Conservation (phyloP, 2,888 invertebrate genomes). For the Deroplatys truncata region DNA sequence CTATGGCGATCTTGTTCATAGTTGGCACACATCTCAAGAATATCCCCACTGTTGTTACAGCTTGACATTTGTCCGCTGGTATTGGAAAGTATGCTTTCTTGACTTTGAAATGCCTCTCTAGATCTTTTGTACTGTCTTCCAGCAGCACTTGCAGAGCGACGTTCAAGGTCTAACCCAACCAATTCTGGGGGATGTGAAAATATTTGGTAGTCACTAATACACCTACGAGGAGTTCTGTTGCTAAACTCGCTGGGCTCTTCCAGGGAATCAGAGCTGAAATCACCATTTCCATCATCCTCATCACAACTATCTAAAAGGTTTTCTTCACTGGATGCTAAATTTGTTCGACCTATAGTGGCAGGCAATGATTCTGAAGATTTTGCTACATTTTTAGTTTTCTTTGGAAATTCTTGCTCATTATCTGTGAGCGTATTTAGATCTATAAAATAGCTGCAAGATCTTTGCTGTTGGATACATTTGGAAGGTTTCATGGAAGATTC, state of each 20-base stretch:
- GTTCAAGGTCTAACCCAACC: slow-evolving; percentile 39
- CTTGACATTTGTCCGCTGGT: slow-evolving; percentile 28
- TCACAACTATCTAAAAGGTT: slow-evolving; percentile 36
- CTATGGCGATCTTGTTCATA: slow-evolving; percentile 48
- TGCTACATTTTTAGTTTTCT: slow-evolving; percentile 34
- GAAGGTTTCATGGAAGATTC: slow-evolving; percentile 30
- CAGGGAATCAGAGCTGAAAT: slow-evolving; percentile 74
- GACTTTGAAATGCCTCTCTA: slow-evolving; percentile 36
- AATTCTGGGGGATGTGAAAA: slow-evolving; percentile 46
- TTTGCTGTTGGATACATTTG: slow-evolving; percentile 47
- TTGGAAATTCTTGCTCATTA: slow-evolving; percentile 10
- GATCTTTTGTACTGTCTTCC: slow-evolving; percentile 25
- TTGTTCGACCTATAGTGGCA: slow-evolving; percentile 38
- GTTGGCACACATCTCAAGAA: slow-evolving; percentile 38
- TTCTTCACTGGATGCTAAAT: slow-evolving; percentile 33
- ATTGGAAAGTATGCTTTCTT: slow-evolving; percentile 42
- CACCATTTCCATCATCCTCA: slow-evolving; percentile 48
- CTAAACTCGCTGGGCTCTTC: slow-evolving; percentile 61
- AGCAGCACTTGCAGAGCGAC: slow-evolving; percentile 18
- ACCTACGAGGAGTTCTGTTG: slow-evolving; percentile 52
- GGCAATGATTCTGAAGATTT: slow-evolving; percentile 43
- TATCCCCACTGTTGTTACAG: slow-evolving; percentile 40
- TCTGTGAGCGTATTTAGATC: slow-evolving; percentile 48
- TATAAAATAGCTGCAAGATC: slow-evolving; percentile 63
- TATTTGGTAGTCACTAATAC: slow-evolving; percentile 76